Evolutionary conservation across 2,888 invertebrate genomes (phyloP).

Genomic region (Carcina quercana): DNA sequence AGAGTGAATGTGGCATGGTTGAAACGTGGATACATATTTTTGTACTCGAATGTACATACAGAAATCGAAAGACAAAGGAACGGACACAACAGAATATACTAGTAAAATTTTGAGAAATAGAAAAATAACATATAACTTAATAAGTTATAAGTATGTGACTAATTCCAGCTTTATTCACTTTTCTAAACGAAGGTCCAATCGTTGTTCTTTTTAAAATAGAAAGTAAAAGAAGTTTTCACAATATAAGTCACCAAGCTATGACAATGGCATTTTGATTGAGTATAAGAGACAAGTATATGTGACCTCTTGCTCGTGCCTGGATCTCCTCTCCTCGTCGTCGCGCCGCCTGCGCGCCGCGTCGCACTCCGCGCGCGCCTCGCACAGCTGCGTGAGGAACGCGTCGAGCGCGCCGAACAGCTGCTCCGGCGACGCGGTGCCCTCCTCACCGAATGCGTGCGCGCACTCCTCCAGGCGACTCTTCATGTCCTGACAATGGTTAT

Average conservation of each 20-base stretch:
- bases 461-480: slow-evolving; percentile 93
- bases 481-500: slow-evolving; percentile 91
- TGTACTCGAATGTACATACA: too few species aligned
- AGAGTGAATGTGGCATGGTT: too few species aligned
- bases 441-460: slow-evolving; percentile 92
- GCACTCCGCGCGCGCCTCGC: slow-evolving; percentile 91
- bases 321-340: slow-evolving; percentile 92
- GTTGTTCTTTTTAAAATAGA: background rate
- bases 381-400: slow-evolving; percentile 86
- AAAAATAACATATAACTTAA: too few species aligned
- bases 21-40: too few species aligned
- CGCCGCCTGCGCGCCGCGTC: slow-evolving; percentile 87
- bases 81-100: too few species aligned
- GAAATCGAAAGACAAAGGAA: too few species aligned
- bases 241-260: background rate
- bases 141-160: too few species aligned
- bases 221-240: background rate
- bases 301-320: slow-evolving; percentile 87
- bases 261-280: too few species aligned
- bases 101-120: too few species aligned
- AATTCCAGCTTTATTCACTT: too few species aligned
- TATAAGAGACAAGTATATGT: too few species aligned
- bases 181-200: too few species aligned
- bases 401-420: slow-evolving; percentile 96
- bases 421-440: slow-evolving; percentile 90